These are phyloP conservation scores for Arizona elegans DNA, from an alignment of 2,113 vertebrate genomes.

Conservation along the genomic window DNA sequence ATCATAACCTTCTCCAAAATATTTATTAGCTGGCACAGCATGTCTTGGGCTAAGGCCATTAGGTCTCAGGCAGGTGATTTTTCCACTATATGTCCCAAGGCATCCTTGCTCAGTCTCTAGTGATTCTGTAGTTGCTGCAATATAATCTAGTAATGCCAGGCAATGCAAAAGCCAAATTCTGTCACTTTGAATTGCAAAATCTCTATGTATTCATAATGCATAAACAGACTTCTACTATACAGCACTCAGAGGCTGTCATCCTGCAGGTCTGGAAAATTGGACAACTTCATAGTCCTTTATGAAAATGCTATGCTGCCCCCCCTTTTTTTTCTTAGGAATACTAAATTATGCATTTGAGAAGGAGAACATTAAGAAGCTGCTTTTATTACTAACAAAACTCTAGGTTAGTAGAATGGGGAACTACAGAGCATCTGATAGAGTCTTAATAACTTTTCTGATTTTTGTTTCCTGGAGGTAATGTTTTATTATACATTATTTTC, in stretches of 20 bases:
- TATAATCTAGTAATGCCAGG: conserved; percentile 2
- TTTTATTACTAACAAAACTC: conserved; percentile 69
- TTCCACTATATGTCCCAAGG: neutral
- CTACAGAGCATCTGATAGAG: conserved; percentile 69
- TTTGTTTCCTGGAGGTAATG: conserved; percentile 69
- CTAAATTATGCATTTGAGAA: conserved; percentile 76
- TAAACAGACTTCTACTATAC: conserved; percentile 55
- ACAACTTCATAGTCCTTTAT: conserved; percentile 73
- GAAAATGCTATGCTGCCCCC: conserved; percentile 69
- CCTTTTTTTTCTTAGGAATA: conserved; percentile 63
- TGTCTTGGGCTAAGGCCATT: neutral
- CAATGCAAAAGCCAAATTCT: conserved; percentile 47
- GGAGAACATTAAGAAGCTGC: conserved; percentile 68
- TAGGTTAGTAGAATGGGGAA: conserved; percentile 54
- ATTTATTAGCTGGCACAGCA: conserved; percentile 28
- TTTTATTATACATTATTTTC: conserved; percentile 61
- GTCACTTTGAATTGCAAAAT: conserved; percentile 68
- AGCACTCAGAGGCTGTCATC: conserved; percentile 57
- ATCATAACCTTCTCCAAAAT: conserved; percentile 16
- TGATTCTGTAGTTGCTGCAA: conserved; percentile 22
- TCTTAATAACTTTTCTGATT: conserved; percentile 73
- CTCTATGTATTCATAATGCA: conserved; percentile 65
- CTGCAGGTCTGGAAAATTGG: conserved; percentile 72
- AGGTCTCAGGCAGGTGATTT: neutral
- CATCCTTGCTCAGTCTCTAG: neutral